A percentile compares a stretch with the other conserved stretches of the same genome.
phyloP scores from a whole-genome alignment of 1,140 invertebrate genomes.

The Wiebesia pumilae region DNA sequence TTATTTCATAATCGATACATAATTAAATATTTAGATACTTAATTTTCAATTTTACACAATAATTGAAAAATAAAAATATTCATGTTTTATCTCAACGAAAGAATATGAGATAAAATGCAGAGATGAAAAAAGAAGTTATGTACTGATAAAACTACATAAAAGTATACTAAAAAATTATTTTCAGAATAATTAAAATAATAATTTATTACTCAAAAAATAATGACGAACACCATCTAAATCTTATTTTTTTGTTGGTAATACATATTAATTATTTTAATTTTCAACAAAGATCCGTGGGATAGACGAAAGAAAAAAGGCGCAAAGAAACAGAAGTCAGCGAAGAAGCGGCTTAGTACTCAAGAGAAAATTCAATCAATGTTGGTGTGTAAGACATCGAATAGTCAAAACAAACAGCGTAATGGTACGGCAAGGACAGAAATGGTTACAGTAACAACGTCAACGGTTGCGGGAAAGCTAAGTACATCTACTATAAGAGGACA shows the following conservation, averaged over 20 bases:
- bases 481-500: slow-evolving; percentile 55
- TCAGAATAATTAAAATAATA: not conserved
- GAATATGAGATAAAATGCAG: too few species aligned
- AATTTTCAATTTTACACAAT: too few species aligned
- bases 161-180: not conserved
- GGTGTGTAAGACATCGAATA: slow-evolving; percentile 75
- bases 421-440: not conserved
- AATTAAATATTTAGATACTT: too few species aligned
- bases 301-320: slow-evolving; percentile 82
- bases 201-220: too few species aligned
- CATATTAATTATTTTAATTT: slow-evolving; percentile 3
- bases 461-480: not conserved
- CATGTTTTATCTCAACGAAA: too few species aligned
- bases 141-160: too few species aligned
- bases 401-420: slow-evolving; percentile 16
- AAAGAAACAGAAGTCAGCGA: slow-evolving; percentile 81
- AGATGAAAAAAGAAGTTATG: too few species aligned
- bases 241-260: too few species aligned
- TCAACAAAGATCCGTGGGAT: slow-evolving; percentile 85
- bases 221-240: too few species aligned
- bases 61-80: too few species aligned
- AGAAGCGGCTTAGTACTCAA: slow-evolving; percentile 82
- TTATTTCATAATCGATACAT: too few species aligned
- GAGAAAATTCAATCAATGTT: slow-evolving; percentile 84
- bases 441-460: not conserved